Percentiles rank a stretch among this genome's conserved stretches.
Conservation (phyloP, 2,888 invertebrate species). For the Netelia virgata region DNA sequence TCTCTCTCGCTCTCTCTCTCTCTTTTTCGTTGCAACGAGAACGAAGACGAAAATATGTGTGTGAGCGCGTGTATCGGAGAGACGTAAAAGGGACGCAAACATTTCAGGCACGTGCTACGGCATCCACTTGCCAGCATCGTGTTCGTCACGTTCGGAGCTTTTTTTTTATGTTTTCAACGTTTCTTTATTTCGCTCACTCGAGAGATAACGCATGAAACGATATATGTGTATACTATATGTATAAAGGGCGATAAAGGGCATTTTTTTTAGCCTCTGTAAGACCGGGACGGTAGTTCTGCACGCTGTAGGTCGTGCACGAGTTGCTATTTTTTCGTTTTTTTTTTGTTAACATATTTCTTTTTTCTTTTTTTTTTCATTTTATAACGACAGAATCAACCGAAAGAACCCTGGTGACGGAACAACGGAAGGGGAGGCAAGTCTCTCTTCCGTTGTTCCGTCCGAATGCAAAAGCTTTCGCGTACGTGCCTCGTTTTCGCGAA, state of each 20-base stretch:
- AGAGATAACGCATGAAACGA: not conserved
- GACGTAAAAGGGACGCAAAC: not conserved
- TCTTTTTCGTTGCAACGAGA: too few relatives aligned
- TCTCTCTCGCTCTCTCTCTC: not conserved
- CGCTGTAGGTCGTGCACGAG: not conserved
- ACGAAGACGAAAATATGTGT: not conserved
- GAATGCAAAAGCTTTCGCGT: slow-evolving; percentile 9
- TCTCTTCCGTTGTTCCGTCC: not conserved
- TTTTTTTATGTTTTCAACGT: slow-evolving; percentile 5
- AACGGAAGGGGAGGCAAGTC: not conserved
- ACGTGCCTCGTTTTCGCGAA: slow-evolving; percentile 3
- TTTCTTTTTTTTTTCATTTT: not conserved
- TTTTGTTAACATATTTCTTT: not conserved
- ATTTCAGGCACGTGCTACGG: not conserved
- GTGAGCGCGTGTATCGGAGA: not conserved
- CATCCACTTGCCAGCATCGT: not conserved
- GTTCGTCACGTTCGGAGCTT: slow-evolving; percentile 23
- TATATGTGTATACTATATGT: not conserved
- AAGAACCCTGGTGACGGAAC: not conserved
- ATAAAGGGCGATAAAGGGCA: too few relatives aligned
- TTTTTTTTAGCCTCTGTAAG: too few relatives aligned
- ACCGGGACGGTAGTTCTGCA: not conserved
- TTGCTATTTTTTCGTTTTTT: not conserved
- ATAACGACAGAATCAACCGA: not conserved
- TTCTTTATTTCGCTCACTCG: slow-evolving; percentile 7